Conservation (phyloP, 2,888 invertebrate genomes). For the Metacarcinus magister region DNA sequence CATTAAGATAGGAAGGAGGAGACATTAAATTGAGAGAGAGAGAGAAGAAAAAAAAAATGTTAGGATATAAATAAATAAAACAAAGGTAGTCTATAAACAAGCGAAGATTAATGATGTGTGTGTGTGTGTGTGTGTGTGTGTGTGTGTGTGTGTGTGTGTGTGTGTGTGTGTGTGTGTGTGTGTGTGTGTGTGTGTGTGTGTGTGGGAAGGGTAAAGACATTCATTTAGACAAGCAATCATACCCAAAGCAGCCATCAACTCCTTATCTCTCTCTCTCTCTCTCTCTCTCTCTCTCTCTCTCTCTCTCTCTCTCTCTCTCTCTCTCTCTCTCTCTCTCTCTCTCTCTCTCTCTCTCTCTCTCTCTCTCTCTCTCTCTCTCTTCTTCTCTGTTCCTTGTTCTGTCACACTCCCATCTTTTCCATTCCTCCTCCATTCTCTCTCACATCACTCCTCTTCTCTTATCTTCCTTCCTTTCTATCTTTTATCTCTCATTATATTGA, state of each 20-base stretch:
- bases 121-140: too few species aligned
- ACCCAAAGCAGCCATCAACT: background rate
- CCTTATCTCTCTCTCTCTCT: background rate
- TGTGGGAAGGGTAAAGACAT: background rate
- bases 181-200: background rate
- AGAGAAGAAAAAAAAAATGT: background rate
- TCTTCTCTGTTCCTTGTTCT: too few species aligned
- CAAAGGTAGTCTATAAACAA: too few species aligned
- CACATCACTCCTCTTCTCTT: too few species aligned
- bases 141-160: too few species aligned
- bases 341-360: background rate
- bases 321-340: background rate
- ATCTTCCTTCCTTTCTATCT: too few species aligned
- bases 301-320: background rate
- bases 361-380: background rate
- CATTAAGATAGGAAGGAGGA: background rate
- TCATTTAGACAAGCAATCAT: background rate
- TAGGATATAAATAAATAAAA: too few species aligned
- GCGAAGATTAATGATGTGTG: too few species aligned
- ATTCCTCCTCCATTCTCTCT: too few species aligned
- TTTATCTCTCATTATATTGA: too few species aligned
- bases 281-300: conserved; percentile 26
- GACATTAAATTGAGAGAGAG: background rate
- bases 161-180: too few species aligned
- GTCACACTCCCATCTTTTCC: too few species aligned